Base-by-base conservation (phyloP, 2,888 invertebrate species). In the Protonemura montana region DNA sequence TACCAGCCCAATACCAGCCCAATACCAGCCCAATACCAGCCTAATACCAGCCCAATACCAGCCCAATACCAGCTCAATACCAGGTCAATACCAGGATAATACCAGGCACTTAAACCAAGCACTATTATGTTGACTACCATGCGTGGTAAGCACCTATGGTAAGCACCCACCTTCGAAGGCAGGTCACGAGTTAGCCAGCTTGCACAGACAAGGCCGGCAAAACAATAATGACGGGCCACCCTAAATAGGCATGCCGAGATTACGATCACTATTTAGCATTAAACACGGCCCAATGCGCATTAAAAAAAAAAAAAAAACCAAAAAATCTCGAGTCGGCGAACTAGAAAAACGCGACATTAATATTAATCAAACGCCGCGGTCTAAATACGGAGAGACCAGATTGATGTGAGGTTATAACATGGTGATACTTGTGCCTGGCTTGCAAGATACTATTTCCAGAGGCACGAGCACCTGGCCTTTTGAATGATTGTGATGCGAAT, bases 341-440 rank as follows among this genome's bases (percentile, higher is more conserved):
- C 78, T 27, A 78, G 78, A 78, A 78, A 78, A 78, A 78, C 6
- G 16, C 78, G 78, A 78, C 78, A 78, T 25, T 7, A 78, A 78
- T 78, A 78, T 78, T 78, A 78, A 78, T 78, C 78, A 78, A 78
- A 27, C n/a, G 25, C 5, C 21, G 28, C n/a, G 0, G 7, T 78
- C 78, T 78, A 26, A 21, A 78, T 27, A 78, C 2, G 78, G 78
- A 78, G 28, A 78, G 78, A 78, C 78, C 7, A 78, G 78, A 78
- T 27, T 78, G 78, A 78, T 77, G 5, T 77, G 21, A 25, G 25
- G 21, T 59, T 59, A 78, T 78, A 13, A 10, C 35, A 10, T 21
- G 2, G 6, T 25, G 26, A 2, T 78, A 78, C 13, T 26, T 13
- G n/a, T 78, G 78, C 78, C 78, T n/a, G n/a, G 27, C 59, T 16